These are phyloP conservation scores for Microctenopoma stevenorrisi DNA, from an alignment of 2,797 vertebrate genomes.

Conservation along the genomic window DNA sequence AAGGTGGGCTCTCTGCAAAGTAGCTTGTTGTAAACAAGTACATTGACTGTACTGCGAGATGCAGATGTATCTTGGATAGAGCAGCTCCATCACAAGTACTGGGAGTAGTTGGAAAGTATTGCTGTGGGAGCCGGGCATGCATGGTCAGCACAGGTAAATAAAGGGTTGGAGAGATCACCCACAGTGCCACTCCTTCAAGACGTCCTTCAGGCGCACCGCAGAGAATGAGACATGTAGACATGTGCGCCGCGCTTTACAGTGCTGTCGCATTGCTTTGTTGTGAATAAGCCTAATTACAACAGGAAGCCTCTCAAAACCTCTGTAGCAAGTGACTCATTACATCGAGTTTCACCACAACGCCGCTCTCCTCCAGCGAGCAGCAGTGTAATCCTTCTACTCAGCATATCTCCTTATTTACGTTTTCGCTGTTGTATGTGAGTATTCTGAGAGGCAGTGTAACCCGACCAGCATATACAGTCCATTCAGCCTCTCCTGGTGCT, in stretches of 20 bases:
- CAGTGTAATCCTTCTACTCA: slow-evolving; percentile 58
- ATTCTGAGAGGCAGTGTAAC: slow-evolving; percentile 33
- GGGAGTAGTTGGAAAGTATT: slow-evolving; percentile 48
- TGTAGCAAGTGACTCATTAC: slow-evolving; percentile 25
- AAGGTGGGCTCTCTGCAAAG: slow-evolving; percentile 54
- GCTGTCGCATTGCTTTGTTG: background rate
- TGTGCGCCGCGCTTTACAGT: background rate
- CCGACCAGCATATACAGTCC: slow-evolving; percentile 16
- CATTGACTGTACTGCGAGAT: slow-evolving; percentile 69
- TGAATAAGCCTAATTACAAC: background rate
- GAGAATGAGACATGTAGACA: slow-evolving; percentile 36
- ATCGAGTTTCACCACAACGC: slow-evolving; percentile 61
- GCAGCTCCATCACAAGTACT: slow-evolving; percentile 33
- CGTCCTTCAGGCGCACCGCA: slow-evolving; percentile 70
- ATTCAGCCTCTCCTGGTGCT: slow-evolving; percentile 12
- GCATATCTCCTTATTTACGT: slow-evolving; percentile 21
- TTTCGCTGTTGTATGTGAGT: slow-evolving; percentile 15
- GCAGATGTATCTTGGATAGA: slow-evolving; percentile 40
- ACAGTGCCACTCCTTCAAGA: slow-evolving; percentile 39
- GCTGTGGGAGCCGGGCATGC: slow-evolving; percentile 60
- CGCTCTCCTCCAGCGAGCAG: slow-evolving; percentile 35
- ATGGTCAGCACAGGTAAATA: slow-evolving; percentile 71
- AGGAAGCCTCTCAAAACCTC: slow-evolving; percentile 8
- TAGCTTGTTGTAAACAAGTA: slow-evolving; percentile 64
- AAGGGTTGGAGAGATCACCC: slow-evolving; percentile 43